A percentile compares a stretch with the other conserved stretches of the same genome.
Evolutionary conservation across 2,797 vertebrate species (phyloP).

Genomic region (Clangula hyemalis): DNA sequence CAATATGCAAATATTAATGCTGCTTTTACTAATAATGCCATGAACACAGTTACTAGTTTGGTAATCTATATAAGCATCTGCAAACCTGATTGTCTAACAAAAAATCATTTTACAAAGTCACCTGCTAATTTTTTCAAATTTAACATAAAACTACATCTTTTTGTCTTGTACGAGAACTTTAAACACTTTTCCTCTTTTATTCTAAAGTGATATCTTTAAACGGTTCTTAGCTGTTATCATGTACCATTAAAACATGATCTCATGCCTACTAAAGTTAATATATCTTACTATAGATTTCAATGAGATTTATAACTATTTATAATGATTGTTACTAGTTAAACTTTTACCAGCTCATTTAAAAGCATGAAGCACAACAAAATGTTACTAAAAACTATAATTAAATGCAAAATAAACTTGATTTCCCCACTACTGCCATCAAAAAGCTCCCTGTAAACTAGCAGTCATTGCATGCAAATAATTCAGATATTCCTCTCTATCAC

Average conservation of each 20-base stretch:
- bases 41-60: neutral
- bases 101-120: neutral
- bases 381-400: neutral
- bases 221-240: neutral
- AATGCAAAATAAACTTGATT: neutral
- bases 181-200: neutral
- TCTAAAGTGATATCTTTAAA: neutral
- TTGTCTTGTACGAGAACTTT: neutral
- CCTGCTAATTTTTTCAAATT: neutral
- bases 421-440: neutral
- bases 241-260: neutral
- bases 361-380: neutral
- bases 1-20: neutral
- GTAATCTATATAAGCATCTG: neutral
- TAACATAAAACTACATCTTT: neutral
- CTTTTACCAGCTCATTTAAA: neutral
- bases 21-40: neutral
- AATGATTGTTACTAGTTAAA: neutral
- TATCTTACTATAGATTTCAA: neutral
- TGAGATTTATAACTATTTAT: neutral
- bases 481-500: neutral
- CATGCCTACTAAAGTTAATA: neutral
- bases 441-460: neutral
- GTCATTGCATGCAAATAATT: neutral
- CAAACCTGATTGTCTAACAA: slow-evolving; percentile 1